Conservation (phyloP, 2,888 invertebrate species). For the Brenthis hecate region DNA sequence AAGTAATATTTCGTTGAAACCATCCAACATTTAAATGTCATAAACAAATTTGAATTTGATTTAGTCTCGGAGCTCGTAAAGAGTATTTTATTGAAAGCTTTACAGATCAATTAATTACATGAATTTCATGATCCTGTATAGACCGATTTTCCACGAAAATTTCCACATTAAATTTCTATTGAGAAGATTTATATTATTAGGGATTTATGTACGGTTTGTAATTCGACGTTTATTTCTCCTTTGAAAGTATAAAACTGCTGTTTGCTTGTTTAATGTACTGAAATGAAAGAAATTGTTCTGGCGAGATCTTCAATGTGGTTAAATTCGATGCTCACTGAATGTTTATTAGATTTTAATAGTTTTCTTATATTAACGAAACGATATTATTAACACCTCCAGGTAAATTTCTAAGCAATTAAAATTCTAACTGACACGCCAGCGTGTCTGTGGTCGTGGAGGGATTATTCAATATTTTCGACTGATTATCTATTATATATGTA, state of each 20-base stretch:
- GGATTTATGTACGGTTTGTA: conserved; percentile 31
- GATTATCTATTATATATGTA: too few relatives aligned
- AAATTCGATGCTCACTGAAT: not conserved
- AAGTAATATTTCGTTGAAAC: too few relatives aligned
- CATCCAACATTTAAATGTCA: too few relatives aligned
- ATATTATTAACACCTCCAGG: too few relatives aligned
- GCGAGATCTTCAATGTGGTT: not conserved
- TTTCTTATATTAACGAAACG: not conserved
- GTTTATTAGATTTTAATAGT: not conserved
- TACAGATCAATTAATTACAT: conserved; percentile 12
- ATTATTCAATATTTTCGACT: too few relatives aligned
- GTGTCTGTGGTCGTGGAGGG: too few relatives aligned
- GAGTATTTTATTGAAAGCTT: too few relatives aligned
- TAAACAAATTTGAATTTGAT: too few relatives aligned
- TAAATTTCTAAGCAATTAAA: too few relatives aligned
- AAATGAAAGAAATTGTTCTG: not conserved
- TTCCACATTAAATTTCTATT: conserved; percentile 31
- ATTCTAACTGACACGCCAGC: too few relatives aligned
- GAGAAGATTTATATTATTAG: conserved; percentile 34
- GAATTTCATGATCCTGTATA: not conserved
- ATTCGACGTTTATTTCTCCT: conserved; percentile 29
- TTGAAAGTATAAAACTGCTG: conserved; percentile 13
- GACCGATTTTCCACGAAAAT: conserved; percentile 19
- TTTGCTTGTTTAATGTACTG: conserved; percentile 23
- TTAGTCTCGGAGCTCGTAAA: too few relatives aligned